Conservation (phyloP, 2,888 invertebrate species). For the Zelleria hepariella region DNA sequence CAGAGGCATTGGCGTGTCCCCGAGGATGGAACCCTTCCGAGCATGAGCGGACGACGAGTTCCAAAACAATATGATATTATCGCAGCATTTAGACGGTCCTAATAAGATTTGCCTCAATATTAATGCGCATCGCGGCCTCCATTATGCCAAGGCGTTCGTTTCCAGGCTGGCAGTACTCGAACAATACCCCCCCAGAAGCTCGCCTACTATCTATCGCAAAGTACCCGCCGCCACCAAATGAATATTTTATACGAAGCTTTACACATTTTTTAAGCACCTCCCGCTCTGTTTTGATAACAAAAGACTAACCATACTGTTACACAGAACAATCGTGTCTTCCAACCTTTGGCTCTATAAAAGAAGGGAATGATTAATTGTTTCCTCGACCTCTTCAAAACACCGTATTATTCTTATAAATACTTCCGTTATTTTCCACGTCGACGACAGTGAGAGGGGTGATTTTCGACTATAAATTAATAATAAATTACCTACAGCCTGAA, state of each 20-base stretch:
- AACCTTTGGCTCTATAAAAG: slow-evolving; percentile 64
- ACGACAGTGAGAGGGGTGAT: slow-evolving; percentile 57
- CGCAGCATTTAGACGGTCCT: slow-evolving; percentile 65
- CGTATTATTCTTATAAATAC: slow-evolving; percentile 67
- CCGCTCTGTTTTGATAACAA: slow-evolving; percentile 39
- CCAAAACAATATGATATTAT: slow-evolving; percentile 71
- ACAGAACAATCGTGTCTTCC: slow-evolving; percentile 60
- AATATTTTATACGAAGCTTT: neutral
- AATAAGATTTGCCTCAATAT: slow-evolving; percentile 72
- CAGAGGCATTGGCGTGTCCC: slow-evolving; percentile 51
- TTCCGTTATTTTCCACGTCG: slow-evolving; percentile 70
- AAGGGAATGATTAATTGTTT: slow-evolving; percentile 68
- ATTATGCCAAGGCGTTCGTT: slow-evolving; percentile 66
- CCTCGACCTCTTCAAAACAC: slow-evolving; percentile 68
- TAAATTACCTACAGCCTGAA: slow-evolving; percentile 56
- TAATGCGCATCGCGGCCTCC: slow-evolving; percentile 66
- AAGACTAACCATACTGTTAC: slow-evolving; percentile 53
- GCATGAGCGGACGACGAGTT: slow-evolving; percentile 66
- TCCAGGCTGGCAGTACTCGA: slow-evolving; percentile 47
- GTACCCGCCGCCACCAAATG: neutral
- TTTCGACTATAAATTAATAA: slow-evolving; percentile 64
- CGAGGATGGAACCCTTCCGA: slow-evolving; percentile 62
- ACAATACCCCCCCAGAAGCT: slow-evolving; percentile 33
- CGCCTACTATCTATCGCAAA: slow-evolving; percentile 5
- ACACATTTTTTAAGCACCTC: slow-evolving; percentile 1